These are phyloP conservation scores for Scaptomyza caliginosa DNA, from an alignment of 2,888 invertebrate genomes.

Conservation along the genomic window DNA sequence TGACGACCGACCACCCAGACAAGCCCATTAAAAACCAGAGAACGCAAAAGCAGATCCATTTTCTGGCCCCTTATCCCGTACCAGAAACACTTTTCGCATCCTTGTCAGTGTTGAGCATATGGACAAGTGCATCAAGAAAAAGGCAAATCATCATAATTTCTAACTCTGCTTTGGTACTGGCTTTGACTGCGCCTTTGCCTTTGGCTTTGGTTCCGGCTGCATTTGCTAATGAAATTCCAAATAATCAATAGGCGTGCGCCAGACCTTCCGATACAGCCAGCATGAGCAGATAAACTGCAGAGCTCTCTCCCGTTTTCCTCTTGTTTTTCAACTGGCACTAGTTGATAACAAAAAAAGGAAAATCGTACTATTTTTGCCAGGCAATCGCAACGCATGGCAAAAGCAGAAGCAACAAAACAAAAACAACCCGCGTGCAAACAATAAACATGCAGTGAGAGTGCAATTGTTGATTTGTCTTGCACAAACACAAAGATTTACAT, in stretches of 20 bases:
- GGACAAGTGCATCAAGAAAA: conserved; percentile 65
- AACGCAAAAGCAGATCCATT: conserved; percentile 13
- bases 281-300: conserved; percentile 16
- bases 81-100: conserved; percentile 42
- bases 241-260: conserved; percentile 58
- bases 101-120: conserved; percentile 51
- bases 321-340: conserved; percentile 4
- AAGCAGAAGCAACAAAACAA: neutral
- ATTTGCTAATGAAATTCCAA: conserved; percentile 57
- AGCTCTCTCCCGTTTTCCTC: neutral
- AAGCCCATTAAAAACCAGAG: conserved; percentile 53
- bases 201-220: conserved; percentile 27
- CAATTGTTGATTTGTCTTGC: conserved; percentile 38
- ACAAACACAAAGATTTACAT: conserved; percentile 16
- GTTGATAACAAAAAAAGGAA: conserved; percentile 33
- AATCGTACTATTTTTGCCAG: conserved; percentile 11
- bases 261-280: conserved; percentile 26
- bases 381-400: conserved; percentile 12
- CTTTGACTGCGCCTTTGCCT: neutral
- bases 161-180: conserved; percentile 3
- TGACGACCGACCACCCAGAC: conserved; percentile 10
- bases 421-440: conserved; percentile 9
- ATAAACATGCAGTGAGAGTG: conserved; percentile 8
- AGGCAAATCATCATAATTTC: conserved; percentile 49
- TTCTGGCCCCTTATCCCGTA: neutral